Evolutionary conservation across 2,113 vertebrate genomes (phyloP).

Genomic region (Callipepla californica): DNA sequence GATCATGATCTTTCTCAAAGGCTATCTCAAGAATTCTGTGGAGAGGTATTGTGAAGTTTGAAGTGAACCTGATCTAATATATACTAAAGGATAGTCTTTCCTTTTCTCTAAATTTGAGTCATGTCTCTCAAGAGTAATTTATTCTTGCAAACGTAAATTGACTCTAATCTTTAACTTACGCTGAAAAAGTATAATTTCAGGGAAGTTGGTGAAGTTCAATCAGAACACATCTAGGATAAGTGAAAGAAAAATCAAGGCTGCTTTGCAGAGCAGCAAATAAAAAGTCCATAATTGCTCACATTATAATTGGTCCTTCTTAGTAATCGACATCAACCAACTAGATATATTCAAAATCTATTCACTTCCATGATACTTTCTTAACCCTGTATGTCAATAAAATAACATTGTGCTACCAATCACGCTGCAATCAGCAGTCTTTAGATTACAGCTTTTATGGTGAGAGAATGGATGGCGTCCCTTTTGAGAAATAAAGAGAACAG

Average conservation of each 20-base stretch:
- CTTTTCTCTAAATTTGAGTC: neutral
- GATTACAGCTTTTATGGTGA: slow-evolving; percentile 36
- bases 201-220: neutral
- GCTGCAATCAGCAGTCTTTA: neutral
- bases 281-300: neutral
- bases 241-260: slow-evolving; percentile 19
- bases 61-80: neutral
- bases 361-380: slow-evolving; percentile 2
- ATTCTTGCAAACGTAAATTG: slow-evolving; percentile 3
- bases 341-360: slow-evolving; percentile 25
- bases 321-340: slow-evolving; percentile 8
- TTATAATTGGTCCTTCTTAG: neutral
- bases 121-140: neutral
- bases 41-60: neutral
- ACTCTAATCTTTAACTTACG: neutral
- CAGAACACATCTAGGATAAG: neutral
- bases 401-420: neutral
- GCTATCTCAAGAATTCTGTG: neutral
- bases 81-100: neutral
- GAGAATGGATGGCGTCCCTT: slow-evolving; percentile 35
- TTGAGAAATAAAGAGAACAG: slow-evolving; percentile 43
- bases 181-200: neutral
- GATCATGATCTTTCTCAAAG: neutral
- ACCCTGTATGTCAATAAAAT: slow-evolving; percentile 24
- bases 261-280: neutral